Evolutionary conservation across 2,113 vertebrate species (phyloP), one percentile per base, ranked within the genome.

Genomic region (Andinoacara biseriatus): DNA sequence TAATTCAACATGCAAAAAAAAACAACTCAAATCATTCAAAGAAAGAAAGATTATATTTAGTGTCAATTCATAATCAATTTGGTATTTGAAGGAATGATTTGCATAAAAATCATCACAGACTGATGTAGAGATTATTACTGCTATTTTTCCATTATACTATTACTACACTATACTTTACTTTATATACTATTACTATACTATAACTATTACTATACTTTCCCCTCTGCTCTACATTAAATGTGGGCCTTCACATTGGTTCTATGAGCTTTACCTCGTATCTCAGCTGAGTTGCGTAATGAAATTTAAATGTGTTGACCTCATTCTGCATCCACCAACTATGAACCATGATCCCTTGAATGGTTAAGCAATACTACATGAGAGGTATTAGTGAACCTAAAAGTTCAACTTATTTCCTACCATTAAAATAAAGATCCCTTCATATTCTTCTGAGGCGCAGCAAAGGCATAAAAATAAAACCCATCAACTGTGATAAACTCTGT

Each of bases 181-280:
- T 26, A 26, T 26, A 3, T 26, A 26, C 26, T 26, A 26, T 26
- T 26, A 26, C 26, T 26, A 2, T 26, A 26, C 26, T 26, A 26
- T 26, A 26, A 26, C 26, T 3, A 26, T 26, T 26, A 38, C 35
- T 38, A 38, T 10, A 38, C 9, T 38, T 10, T 38, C 9, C 35
- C 8, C 9, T 38, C 7, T 72, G 60, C 75, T 82, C 43, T 75
- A 14, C 46, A 22, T 40, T 69, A 31, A 62, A 77, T 58, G 58
- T 8, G 8, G 74, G 63, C 29, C 17, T 20, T 82, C n/a, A 4
- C 46, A 46, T 63, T 67, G 22, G 2, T 58, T 82, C 54, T 65
- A 72, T 56, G 33, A 49, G 43, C 29, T 74, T 75, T 29, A 78
- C 78, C 38, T 57, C 31, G 76, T 31, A 58, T 61, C 46, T 84